These are phyloP conservation scores for Oreochromis niloticus DNA, from an alignment of 2,113 vertebrate species.

Conservation along the genomic window DNA sequence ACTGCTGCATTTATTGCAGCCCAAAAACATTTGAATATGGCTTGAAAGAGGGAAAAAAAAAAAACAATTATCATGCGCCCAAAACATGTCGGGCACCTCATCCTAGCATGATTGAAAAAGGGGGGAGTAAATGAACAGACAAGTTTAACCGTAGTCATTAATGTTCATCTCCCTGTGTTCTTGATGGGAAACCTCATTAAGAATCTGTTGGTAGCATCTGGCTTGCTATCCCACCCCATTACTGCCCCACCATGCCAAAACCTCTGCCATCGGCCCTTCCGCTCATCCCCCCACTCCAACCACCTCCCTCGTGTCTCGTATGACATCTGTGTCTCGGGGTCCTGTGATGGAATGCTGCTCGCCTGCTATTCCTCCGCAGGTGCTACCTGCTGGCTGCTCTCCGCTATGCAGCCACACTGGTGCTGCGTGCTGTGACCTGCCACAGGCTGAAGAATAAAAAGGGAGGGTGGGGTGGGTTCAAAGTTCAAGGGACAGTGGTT, in stretches of 20 bases:
- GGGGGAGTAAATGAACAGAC: conserved; percentile 31
- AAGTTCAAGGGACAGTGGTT: conserved; percentile 45
- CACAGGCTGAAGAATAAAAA: not conserved
- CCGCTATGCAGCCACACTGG: conserved; percentile 22
- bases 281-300: conserved; percentile 20
- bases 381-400: conserved; percentile 55
- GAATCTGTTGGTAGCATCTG: conserved; percentile 65
- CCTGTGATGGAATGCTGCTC: conserved; percentile 72
- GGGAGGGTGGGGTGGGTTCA: not conserved
- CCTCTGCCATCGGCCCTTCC: conserved; percentile 26
- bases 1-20: not conserved
- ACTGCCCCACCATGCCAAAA: conserved; percentile 48
- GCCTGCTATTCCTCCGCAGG: conserved; percentile 63
- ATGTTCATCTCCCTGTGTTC: conserved; percentile 47
- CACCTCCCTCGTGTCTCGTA: conserved; percentile 58
- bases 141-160: conserved; percentile 36
- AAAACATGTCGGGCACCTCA: not conserved
- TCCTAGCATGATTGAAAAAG: not conserved
- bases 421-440: conserved; percentile 32
- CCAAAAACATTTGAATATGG: not conserved
- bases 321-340: conserved; percentile 66
- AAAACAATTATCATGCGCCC: not conserved
- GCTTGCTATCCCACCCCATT: conserved; percentile 52
- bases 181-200: conserved; percentile 64
- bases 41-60: not conserved